Evolutionary conservation across 2,797 vertebrate species (phyloP), one percentile per base, ranked within the genome.

Genomic region (Ctenochaetus hawaiiensis): DNA sequence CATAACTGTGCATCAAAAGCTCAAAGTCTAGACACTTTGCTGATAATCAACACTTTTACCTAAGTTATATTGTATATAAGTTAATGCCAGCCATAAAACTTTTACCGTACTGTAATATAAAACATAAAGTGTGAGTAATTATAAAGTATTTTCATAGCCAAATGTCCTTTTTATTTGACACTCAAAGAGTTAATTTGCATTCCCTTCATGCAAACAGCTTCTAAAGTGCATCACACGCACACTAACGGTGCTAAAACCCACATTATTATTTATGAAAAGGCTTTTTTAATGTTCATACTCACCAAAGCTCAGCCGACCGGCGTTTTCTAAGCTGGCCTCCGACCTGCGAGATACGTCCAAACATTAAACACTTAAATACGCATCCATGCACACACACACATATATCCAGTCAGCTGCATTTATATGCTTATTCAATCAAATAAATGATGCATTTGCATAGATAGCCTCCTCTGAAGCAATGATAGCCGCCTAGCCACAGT

Each of bases 291-390:
- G 51, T 53, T 77, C 16, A 61, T 47, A 89, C 93, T 89, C 87
- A 96, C 94, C 95, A 58, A 91, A 86, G 81, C 85, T 92, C 64
- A 78, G 77, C 62, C 87, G 89, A 56, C 60, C 26, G 0, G 49
- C 41, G 51, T 88, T 93, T 12, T 91, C 87, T 56, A 62, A 72
- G 60, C 59, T 49, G 44, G 64, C 54, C 34, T 88, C 83, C n/a
- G 78, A 83, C 80, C 95, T 96, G 80, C 71, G 66, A 88, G 45
- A 70, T 44, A 87, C 16, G 59, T 51, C 1, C 47, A 43, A 30
- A 51, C 58, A 75, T 68, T 63, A 43, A 74, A 65, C n/a, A 3
- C 23, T 62, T 48, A 17, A 62, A 63, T 10, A 56, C 22, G 72
- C 30, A 34, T 34, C 30, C 30, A 34, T 34, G 30, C 41, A 71